phyloP scores from a whole-genome alignment of 2,113 vertebrate species.

The Scortum barcoo region DNA sequence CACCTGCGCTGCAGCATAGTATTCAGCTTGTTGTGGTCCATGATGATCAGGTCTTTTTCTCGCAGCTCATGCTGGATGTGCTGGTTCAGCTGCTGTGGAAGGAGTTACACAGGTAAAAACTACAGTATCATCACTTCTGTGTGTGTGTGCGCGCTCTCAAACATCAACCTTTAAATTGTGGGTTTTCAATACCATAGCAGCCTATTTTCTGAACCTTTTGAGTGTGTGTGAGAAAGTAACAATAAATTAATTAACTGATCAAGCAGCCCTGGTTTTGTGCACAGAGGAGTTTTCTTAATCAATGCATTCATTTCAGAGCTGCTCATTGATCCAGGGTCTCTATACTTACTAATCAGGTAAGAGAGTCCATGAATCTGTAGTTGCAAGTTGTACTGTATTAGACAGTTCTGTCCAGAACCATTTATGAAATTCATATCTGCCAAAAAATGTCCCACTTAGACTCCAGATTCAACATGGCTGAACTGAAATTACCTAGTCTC shows the following conservation, averaged over 20 bases:
- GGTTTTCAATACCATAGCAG: constrained; percentile 9
- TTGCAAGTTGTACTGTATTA: background rate
- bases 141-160: background rate
- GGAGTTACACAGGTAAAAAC: constrained; percentile 51
- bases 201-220: constrained; percentile 16
- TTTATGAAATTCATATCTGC: background rate
- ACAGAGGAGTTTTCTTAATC: background rate
- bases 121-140: constrained; percentile 48
- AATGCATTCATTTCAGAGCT: constrained; percentile 14
- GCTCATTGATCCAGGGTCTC: background rate
- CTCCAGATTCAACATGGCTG: background rate
- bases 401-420: background rate
- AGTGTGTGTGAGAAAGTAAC: background rate
- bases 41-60: constrained; percentile 88
- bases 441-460: background rate
- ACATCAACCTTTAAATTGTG: constrained; percentile 14
- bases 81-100: constrained; percentile 85
- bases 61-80: constrained; percentile 86
- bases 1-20: constrained; percentile 88
- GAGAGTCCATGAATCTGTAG: background rate
- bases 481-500: background rate
- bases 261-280: background rate
- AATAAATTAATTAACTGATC: background rate
- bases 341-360: constrained; percentile 1
- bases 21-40: constrained; percentile 85